Evolutionary conservation across 2,113 vertebrate species (phyloP), one percentile per base, ranked within the genome.

Genomic region (Lepisosteus oculatus): DNA sequence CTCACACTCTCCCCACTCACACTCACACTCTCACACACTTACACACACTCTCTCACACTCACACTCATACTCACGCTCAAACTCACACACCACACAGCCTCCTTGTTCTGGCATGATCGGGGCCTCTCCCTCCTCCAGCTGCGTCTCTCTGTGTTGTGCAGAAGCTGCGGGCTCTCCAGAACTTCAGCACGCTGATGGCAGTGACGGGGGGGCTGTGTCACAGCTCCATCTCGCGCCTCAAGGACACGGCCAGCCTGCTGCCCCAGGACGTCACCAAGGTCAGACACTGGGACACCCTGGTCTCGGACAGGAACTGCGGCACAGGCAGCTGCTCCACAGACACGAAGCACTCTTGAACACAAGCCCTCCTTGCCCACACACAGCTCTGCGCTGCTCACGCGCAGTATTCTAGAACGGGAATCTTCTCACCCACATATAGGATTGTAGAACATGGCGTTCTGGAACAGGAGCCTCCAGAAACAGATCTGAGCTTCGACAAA

Each of bases 141-240:
- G 13, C 14, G 14, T 1, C 7, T 9, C 71, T 73, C 62, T 45
- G 13, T 59, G 65, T 44, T 55, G 70, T 72, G 8, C 14, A 97
- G 95, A 95, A 87, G 80, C 90, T 97, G 55, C 89, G 83, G 70
- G 78, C 88, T 44, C 80, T 95, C 76, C 95, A 96, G 82, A 97
- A 96, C 83, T 97, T 97, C 81, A 97, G 94, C 89, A 96, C 95
- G 42, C 84, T 97, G 73, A 97, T 97, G 95, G 95, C 95, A 0
- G 92, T 96, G 42, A 95, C 94, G 0, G 95, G 95, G 15, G 95
- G 95, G 4, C 88, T 97, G 1, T 96, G 95, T 78, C 95, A 97
- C 78, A 97, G 95, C 29, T 92, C 95, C 42, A 95, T 97, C 77
- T 95, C 95, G 65, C 91, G 95, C 51, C 93, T 97, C 72, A 96